Conservation (phyloP, 2,113 vertebrate species). For the Rhipidura dahli region DNA sequence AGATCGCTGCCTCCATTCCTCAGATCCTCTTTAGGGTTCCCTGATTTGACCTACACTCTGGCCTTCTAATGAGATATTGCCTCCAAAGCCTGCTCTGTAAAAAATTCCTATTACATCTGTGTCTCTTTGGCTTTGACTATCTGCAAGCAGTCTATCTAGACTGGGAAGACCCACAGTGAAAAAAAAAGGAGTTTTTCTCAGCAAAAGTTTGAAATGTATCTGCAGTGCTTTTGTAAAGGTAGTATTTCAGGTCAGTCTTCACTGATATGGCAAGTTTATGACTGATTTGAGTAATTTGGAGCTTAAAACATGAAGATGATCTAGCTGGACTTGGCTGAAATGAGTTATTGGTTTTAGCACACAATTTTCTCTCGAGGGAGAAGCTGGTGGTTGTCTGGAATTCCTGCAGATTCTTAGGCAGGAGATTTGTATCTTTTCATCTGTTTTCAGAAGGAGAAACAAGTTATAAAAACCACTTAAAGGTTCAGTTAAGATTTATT, state of each 20-base stretch:
- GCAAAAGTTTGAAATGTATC: neutral
- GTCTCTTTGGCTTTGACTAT: neutral
- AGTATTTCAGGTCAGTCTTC: neutral
- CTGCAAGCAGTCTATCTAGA: neutral
- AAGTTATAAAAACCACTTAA: slow-evolving; percentile 62
- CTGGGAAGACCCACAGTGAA: neutral
- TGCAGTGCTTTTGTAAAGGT: neutral
- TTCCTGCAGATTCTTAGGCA: slow-evolving; percentile 12
- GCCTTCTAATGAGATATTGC: neutral
- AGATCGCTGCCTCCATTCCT: neutral
- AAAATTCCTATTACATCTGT: rapidly evolving
- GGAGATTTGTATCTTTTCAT: slow-evolving; percentile 31
- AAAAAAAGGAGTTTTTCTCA: neutral
- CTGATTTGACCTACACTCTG: neutral
- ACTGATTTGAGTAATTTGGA: neutral
- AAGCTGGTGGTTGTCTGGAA: slow-evolving; percentile 5
- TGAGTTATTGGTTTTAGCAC: neutral
- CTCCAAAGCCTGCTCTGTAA: neutral
- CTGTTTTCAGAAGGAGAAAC: slow-evolving; percentile 55
- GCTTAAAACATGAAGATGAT: neutral
- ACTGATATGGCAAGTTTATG: neutral
- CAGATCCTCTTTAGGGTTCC: neutral
- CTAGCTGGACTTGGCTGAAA: neutral
- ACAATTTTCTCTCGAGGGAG: neutral
- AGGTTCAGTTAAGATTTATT: slow-evolving; percentile 68